Base-by-base conservation (phyloP, 2,797 vertebrate genomes). In the Chelon auratus region DNA sequence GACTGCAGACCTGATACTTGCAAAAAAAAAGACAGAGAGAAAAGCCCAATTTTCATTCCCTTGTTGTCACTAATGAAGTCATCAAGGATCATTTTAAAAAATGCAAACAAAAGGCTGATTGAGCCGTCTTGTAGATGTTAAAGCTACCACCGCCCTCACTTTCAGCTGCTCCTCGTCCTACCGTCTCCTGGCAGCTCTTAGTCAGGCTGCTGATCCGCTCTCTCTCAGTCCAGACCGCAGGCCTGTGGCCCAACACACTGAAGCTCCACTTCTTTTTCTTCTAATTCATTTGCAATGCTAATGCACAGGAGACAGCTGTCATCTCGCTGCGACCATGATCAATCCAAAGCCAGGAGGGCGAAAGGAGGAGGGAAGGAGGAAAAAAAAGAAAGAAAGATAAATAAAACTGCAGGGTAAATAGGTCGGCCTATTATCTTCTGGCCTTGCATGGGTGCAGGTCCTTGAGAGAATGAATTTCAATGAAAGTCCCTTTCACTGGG, bases 241-340 rank as follows among this genome's bases (percentile, higher is more conserved):
- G 42, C 59, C 68, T 77, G 62, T 58, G 53, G 62, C 70, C 62
- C 64, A 33, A 51, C 73, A 68, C 63, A 54, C 69, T 71, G 76
- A 50, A 52, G 40, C 70, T 30, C 78, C 62, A 54, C 79, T 73
- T 77, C 72, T 80, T 72, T 57, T 24, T 85, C 71, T 71, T 75
- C 81, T n/a, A 2, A 60, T 82, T 92, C 75, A 94, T 95, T 94
- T 94, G 92, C 92, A 94, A 91, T 94, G 92, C 93, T 92, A 94
- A 95, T 94, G 73, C 70, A 4, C 78, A 75, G 85, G 88, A 89
- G 93, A 91, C 94, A 94, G 92, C 93, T 95, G 94, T 92, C 91
- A 87, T 91, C 89, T 89, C 14, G 62, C 77, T 72, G 84, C 70
- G 56, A 83, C 89, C 77, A 77, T 84, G 84, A 88, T 91, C 87